Evolutionary conservation across 2,888 invertebrate species (phyloP).

Genomic region (Zaprionus bogoriensis): DNA sequence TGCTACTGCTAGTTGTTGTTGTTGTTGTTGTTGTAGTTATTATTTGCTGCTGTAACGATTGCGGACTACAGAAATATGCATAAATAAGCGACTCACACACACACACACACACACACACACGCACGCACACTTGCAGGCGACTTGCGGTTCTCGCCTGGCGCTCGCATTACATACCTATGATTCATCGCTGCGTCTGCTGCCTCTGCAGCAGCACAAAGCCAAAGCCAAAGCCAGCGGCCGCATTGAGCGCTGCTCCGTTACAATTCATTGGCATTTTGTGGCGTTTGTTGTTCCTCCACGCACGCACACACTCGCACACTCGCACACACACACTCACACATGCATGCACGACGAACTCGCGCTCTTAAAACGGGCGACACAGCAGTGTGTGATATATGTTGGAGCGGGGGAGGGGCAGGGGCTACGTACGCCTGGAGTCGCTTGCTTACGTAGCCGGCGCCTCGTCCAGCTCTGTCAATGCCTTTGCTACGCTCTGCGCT

Average conservation of each 20-base stretch:
- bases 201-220: slow-evolving; percentile 51
- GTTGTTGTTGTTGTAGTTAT: slow-evolving; percentile 1
- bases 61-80: slow-evolving; percentile 41
- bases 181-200: slow-evolving; percentile 61
- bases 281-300: slow-evolving; percentile 66
- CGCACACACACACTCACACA: slow-evolving; percentile 19
- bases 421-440: slow-evolving; percentile 19
- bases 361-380: too few species aligned
- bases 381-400: too few species aligned
- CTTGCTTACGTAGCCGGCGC: slow-evolving; percentile 45
- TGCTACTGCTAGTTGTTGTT: slow-evolving; percentile 24
- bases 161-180: slow-evolving; percentile 63
- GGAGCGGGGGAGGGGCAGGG: too few species aligned
- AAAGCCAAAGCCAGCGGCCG: slow-evolving; percentile 55
- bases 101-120: slow-evolving; percentile 4
- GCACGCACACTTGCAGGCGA: slow-evolving; percentile 3
- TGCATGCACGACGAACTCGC: slow-evolving; percentile 31
- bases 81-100: background rate
- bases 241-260: slow-evolving; percentile 58
- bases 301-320: slow-evolving; percentile 13
- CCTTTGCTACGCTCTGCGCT: slow-evolving; percentile 1
- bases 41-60: slow-evolving; percentile 20
- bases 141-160: slow-evolving; percentile 14
- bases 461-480: slow-evolving; percentile 19
- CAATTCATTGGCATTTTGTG: slow-evolving; percentile 62